Evolutionary conservation across 2,888 invertebrate species (phyloP), one percentile per base, ranked within the genome.

Genomic region (Callinectes sapidus): DNA sequence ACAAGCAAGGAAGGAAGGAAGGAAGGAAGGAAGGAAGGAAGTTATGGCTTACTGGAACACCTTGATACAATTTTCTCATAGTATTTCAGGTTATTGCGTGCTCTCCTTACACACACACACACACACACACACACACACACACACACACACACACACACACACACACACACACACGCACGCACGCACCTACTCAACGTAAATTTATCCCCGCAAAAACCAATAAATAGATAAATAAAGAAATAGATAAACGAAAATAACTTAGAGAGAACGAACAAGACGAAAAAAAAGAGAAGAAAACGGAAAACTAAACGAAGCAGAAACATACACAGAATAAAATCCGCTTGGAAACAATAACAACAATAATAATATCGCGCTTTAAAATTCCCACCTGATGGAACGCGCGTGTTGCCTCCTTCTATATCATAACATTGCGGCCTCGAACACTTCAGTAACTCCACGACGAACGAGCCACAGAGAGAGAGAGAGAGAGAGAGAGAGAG

Each of bases 61-160:
- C 71, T 71, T 71, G 71, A 28, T 10, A 28, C 23, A 28, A 10
- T 2, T 71, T 23, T 28, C n/a, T 28, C 71, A 71, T 71, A 71
- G 71, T 71, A 71, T 71, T 71, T 71, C 71, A 28, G 61, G 23
- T 61, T 61, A 71, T n/a, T 71, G n/a, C 71, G 6, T n/a, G n/a
- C 28, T n/a, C 71, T 23, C 71, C 71, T 18, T 23, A 23, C 71
- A 23, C 71, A 28, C 71, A 0, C n/a, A 71, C 71, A 23, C 28
- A 5, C 71, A 23, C 71, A 71, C 71, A 5, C n/a, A 71, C 71
- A n/a, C 71, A 71, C 71, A n/a, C 71, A 71, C 71, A n/a, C 71
- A 71, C 71, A n/a, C 71, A 71, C 28, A 28, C 71, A 71, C 71
- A 61, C 61, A 61, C 61, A 61, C 61, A 61, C 61, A 61, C 61